These are phyloP conservation scores for Temnopleurus reevesii DNA, from an alignment of 53 echinoderm and acorn worm genomes.

Conservation along the genomic window DNA sequence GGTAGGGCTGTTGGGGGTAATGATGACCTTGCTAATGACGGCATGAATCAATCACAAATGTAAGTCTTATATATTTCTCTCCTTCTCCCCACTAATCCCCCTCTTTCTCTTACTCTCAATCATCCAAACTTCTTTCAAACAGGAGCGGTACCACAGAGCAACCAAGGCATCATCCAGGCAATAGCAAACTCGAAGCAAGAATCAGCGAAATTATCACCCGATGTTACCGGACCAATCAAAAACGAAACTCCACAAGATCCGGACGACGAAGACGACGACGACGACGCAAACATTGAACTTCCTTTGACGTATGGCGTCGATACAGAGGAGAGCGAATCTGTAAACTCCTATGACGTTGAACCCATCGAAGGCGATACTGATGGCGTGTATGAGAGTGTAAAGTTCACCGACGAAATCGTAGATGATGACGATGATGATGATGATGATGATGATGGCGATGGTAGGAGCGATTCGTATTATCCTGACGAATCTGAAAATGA, in stretches of 20 bases:
- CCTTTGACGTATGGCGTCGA: too few species aligned
- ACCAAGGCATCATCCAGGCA: neutral
- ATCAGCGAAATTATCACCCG: neutral
- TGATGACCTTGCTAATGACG: too few species aligned
- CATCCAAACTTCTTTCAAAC: neutral
- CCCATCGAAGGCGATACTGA: neutral
- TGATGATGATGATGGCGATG: neutral
- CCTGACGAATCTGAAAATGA: neutral
- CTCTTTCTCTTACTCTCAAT: neutral
- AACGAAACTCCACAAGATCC: neutral
- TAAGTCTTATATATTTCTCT: too few species aligned
- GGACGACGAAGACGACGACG: neutral
- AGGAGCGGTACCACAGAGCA: neutral
- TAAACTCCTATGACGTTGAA: neutral
- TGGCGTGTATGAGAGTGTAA: neutral
- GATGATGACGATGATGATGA: conserved; percentile 6
- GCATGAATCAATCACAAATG: too few species aligned
- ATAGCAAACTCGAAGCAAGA: neutral
- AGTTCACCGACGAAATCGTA: neutral
- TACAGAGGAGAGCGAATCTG: neutral
- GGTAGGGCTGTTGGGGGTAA: too few species aligned
- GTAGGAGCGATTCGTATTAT: neutral
- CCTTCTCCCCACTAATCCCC: neutral
- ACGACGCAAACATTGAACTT: neutral
- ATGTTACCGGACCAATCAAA: neutral